Conservation (phyloP, 2,113 vertebrate genomes). For the Calyptommatus sinebrachiatus region DNA sequence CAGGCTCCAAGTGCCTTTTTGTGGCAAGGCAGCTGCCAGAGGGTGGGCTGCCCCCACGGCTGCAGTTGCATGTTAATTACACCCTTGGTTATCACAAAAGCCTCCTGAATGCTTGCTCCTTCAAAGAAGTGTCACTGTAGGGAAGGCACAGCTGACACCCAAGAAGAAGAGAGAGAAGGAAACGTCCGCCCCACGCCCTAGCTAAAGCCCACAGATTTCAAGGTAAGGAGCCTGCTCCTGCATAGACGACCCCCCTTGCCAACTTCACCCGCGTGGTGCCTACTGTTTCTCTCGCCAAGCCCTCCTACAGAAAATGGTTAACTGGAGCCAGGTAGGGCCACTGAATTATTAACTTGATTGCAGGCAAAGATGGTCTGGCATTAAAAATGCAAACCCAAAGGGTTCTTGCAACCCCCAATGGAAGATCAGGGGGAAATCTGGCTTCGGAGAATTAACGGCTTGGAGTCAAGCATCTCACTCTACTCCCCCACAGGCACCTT, state of each 20-base stretch:
- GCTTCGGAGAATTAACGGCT: background rate
- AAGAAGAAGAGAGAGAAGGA: rapidly evolving
- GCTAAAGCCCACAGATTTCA: background rate
- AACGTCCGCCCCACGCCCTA: background rate
- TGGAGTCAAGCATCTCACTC: background rate
- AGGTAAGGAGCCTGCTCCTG: background rate
- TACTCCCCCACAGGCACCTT: background rate
- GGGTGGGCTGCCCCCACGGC: background rate
- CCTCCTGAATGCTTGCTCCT: background rate
- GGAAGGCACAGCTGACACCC: constrained; percentile 4
- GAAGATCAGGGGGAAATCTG: background rate
- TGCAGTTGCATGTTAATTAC: background rate
- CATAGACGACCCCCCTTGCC: background rate
- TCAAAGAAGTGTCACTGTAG: constrained; percentile 1
- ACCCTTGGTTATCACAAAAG: background rate
- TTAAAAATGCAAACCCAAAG: background rate
- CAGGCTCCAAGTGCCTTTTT: background rate
- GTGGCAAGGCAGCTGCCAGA: background rate
- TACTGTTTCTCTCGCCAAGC: background rate
- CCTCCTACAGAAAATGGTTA: background rate
- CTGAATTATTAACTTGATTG: background rate
- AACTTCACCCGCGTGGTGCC: too few relatives aligned
- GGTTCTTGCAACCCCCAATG: background rate
- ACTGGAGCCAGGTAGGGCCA: background rate
- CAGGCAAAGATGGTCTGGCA: background rate